Evolutionary conservation across 2,113 vertebrate genomes (phyloP).

Genomic region (Coreoperca whiteheadi): DNA sequence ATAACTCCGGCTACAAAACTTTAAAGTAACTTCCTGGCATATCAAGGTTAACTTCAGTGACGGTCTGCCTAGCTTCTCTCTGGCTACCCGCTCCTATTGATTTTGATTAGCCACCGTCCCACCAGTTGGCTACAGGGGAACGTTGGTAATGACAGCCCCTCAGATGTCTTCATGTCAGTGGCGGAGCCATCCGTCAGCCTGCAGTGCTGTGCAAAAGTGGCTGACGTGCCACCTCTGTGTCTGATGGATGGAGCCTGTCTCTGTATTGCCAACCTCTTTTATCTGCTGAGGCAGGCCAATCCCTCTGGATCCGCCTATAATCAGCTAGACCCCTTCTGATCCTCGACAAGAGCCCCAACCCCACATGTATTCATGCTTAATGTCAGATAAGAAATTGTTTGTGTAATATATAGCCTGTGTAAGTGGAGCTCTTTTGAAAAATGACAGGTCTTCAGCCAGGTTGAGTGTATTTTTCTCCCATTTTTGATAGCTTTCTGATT

Average conservation of each 20-base stretch:
- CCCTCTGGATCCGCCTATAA: slow-evolving; percentile 74
- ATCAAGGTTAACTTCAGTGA: slow-evolving; percentile 49
- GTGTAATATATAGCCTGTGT: slow-evolving; percentile 64
- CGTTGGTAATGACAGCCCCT: slow-evolving; percentile 70
- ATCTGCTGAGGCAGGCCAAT: slow-evolving; percentile 74
- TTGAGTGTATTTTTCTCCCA: slow-evolving; percentile 19
- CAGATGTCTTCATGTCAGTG: slow-evolving; percentile 77
- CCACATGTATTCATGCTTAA: slow-evolving; percentile 70
- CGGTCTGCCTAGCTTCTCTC: slow-evolving; percentile 20
- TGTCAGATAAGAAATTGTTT: slow-evolving; percentile 79
- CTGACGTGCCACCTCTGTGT: slow-evolving; percentile 71
- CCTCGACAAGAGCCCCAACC: slow-evolving; percentile 55
- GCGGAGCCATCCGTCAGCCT: slow-evolving; percentile 78
- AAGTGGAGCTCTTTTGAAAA: slow-evolving; percentile 63
- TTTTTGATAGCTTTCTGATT: slow-evolving; percentile 75
- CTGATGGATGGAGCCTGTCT: slow-evolving; percentile 79
- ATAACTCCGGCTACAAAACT: slow-evolving; percentile 35
- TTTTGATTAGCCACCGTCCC: slow-evolving; percentile 69
- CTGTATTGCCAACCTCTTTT: slow-evolving; percentile 69
- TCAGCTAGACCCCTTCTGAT: slow-evolving; percentile 77
- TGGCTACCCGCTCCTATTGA: slow-evolving; percentile 54
- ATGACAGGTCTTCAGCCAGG: slow-evolving; percentile 57
- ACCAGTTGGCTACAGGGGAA: slow-evolving; percentile 56
- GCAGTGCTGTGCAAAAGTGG: slow-evolving; percentile 68
- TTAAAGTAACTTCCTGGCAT: slow-evolving; percentile 39